Conservation (phyloP, 2,888 invertebrate species). For the Bursaphelenchus okinawaensis region DNA sequence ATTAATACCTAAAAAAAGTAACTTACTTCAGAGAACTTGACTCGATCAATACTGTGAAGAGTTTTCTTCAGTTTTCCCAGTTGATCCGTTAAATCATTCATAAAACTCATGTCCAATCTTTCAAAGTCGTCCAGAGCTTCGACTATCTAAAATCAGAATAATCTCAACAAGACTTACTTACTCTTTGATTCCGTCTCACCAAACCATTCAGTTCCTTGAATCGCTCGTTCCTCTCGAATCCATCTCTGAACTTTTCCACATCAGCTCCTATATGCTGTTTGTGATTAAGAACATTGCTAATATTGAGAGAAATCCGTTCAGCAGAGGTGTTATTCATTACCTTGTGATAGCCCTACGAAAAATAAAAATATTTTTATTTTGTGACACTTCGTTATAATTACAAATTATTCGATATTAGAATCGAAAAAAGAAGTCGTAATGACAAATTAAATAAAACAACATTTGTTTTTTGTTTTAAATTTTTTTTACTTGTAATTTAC, state of each 20-base stretch:
- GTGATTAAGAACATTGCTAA: slow-evolving; percentile 19
- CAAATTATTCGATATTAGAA: not conserved
- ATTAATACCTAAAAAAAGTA: not conserved
- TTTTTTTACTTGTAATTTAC: too few relatives aligned
- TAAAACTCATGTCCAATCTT: not conserved
- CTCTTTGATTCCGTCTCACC: slow-evolving; percentile 23
- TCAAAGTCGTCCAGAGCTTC: slow-evolving; percentile 5
- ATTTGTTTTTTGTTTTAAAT: too few relatives aligned
- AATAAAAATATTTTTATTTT: too few relatives aligned
- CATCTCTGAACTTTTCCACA: slow-evolving; percentile 24
- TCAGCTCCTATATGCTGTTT: slow-evolving; percentile 19
- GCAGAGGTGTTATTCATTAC: too few relatives aligned
- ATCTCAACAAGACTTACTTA: slow-evolving; percentile 1
- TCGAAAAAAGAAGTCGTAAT: not conserved
- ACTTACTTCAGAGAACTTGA: not conserved
- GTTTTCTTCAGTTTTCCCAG: not conserved
- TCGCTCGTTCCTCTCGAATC: slow-evolving; percentile 23
- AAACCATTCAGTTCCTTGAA: slow-evolving; percentile 27
- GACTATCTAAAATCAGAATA: slow-evolving; percentile 1
- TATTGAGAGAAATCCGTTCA: slow-evolving; percentile 13
- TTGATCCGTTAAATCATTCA: not conserved
- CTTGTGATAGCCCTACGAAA: too few relatives aligned
- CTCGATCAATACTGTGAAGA: not conserved
- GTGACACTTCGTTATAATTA: not conserved
- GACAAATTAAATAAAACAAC: too few relatives aligned